phyloP scores from a whole-genome alignment of 30 jellyfish, hydroid and myxozoan species.

The Phacellophora camtschatica region DNA sequence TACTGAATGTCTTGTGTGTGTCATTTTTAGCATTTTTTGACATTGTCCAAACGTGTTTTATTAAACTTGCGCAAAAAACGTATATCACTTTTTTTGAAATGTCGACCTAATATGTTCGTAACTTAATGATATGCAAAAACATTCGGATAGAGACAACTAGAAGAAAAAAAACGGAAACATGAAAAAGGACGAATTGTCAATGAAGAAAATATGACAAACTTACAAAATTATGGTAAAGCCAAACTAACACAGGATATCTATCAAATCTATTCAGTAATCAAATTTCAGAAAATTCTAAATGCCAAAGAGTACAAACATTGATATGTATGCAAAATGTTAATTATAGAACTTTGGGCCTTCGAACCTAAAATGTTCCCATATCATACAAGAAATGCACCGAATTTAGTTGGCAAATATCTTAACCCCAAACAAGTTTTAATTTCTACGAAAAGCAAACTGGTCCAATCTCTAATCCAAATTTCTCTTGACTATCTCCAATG shows the following conservation, averaged over 20 bases:
- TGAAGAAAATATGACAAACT: no score
- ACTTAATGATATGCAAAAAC: no score
- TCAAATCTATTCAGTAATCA: neutral
- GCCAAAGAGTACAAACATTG: neutral
- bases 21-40: no score
- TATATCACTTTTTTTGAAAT: no score
- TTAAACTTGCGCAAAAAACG: no score
- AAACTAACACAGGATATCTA: neutral
- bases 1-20: no score
- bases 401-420: constrained; percentile 10
- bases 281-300: neutral
- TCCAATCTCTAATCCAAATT: constrained; percentile 87
- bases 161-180: no score
- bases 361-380: constrained; percentile 26
- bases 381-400: constrained; percentile 34
- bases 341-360: neutral
- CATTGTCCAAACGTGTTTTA: no score
- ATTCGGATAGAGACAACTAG: no score
- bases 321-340: neutral
- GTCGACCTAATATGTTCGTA: no score
- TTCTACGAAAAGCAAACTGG: constrained; percentile 88
- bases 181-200: no score
- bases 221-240: no score
- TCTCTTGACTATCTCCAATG: constrained; percentile 83
- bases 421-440: constrained; percentile 2